Evolutionary conservation across 2,888 invertebrate species (phyloP).

Genomic region (Ellobium chinense): DNA sequence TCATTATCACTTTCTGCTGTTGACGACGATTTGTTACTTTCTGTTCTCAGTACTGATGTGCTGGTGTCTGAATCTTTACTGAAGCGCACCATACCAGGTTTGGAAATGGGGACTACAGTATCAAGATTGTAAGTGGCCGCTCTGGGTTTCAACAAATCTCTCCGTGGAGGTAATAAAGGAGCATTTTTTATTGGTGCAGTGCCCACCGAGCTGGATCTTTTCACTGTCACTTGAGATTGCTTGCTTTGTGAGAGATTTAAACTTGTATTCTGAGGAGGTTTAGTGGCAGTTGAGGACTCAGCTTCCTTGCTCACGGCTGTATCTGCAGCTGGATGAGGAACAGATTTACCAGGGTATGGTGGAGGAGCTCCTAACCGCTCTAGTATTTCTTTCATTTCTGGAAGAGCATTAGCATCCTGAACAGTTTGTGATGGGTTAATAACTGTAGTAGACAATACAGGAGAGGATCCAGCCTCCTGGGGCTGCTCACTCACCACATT

Average conservation of each 20-base stretch:
- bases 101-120: constrained; percentile 37
- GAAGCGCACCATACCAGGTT: constrained; percentile 14
- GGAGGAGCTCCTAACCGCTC: constrained; percentile 43
- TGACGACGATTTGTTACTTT: background rate
- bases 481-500: constrained; percentile 13
- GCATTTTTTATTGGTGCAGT: constrained; percentile 2
- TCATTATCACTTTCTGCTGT: background rate
- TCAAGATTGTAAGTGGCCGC: constrained; percentile 30
- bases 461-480: background rate
- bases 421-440: background rate
- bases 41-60: constrained; percentile 38
- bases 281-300: background rate
- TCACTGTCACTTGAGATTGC: background rate
- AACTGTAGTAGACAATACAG: background rate
- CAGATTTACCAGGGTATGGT: constrained; percentile 36
- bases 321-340: background rate
- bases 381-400: constrained; percentile 49
- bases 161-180: constrained; percentile 24
- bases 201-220: constrained; percentile 35
- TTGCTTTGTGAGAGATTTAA: background rate
- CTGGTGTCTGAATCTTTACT: constrained; percentile 16
- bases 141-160: background rate
- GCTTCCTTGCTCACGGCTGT: background rate
- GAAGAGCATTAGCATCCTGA: background rate
- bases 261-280: background rate